Base-by-base conservation (phyloP, 2,113 vertebrate genomes). In the Acrocephalus arundinaceus region DNA sequence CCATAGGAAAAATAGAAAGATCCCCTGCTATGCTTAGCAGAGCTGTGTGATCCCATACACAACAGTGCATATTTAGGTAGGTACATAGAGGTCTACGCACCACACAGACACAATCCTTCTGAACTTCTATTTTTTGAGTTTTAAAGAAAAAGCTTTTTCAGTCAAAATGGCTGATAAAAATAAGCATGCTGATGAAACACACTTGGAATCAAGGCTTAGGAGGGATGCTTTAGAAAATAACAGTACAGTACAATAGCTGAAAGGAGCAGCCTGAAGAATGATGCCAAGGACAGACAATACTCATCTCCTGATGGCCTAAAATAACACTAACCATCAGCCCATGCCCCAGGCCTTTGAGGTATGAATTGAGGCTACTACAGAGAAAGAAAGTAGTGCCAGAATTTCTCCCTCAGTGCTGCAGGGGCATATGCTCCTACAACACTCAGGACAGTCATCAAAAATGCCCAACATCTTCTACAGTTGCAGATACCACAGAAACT, bases 361-460 rank as follows among this genome's bases (percentile, higher is more conserved):
- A 65, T 0, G 2, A 92, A 65, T 1, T 54, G 63, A 1, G 4
- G n/a, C 54, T 2, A 6, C 82, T 76, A 77, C 46, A 67, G 51
- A 90, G 24, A 31, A 78, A 72, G 45, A 62, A 66, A 49, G 7
- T 10, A 37, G 24, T 52, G 39, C 65, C 77, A 85, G 48, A 18
- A 61, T 65, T 82, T 89, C 24, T 72, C 41, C 23, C n/a, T 55
- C 52, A 39, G 30, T 63, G 52, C 82, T 72, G 54, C 74, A 85
- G 35, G 35, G 48, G 16, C 48, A 43, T 48, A 85, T 39, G 65
- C 31, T 75, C 52, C 81, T 51, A 51, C 68, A 87, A 51, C 43
- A 67, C 35, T 59, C 13, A 85, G 51, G 51, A 85, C 65, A 71
- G 37, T 39, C 51, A 89, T 91, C 84, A 93, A 91, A 86, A 68